Evolutionary conservation across 1,140 invertebrate species (phyloP).

Genomic region (Lethrus apterus): DNA sequence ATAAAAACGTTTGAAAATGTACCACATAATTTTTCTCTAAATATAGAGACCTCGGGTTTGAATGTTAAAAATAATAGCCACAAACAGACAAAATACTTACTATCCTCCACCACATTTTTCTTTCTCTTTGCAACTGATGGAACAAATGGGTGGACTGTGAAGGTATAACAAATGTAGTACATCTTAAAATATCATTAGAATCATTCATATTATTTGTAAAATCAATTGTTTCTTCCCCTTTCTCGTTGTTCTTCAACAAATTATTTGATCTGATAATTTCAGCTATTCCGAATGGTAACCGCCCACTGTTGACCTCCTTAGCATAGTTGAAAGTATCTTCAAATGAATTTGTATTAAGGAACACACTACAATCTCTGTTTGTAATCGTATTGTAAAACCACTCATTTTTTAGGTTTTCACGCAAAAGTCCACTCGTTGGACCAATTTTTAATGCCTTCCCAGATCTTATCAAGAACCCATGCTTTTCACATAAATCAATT

Average conservation of each 20-base stretch:
- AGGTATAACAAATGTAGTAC: constrained; percentile 32
- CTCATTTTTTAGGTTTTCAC: constrained; percentile 48
- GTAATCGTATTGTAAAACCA: constrained; percentile 50
- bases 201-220: background rate
- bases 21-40: background rate
- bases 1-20: constrained; percentile 35
- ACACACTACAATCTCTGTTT: constrained; percentile 47
- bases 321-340: constrained; percentile 37
- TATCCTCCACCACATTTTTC: constrained; percentile 76
- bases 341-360: constrained; percentile 34
- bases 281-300: constrained; percentile 50
- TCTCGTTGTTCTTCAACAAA: no score
- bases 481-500: constrained; percentile 38
- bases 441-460: constrained; percentile 41
- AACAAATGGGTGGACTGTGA: constrained; percentile 49
- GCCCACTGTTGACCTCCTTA: constrained; percentile 31
- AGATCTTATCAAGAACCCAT: constrained; percentile 36
- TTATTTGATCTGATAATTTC: no score
- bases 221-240: background rate
- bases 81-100: constrained; percentile 38
- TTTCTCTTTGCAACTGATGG: constrained; percentile 62
- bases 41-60: no score
- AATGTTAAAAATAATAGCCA: no score
- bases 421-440: constrained; percentile 46
- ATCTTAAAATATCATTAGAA: constrained; percentile 33